phyloP scores from a whole-genome alignment of 2,797 vertebrate genomes.

The Dromococcyx pavoninus region DNA sequence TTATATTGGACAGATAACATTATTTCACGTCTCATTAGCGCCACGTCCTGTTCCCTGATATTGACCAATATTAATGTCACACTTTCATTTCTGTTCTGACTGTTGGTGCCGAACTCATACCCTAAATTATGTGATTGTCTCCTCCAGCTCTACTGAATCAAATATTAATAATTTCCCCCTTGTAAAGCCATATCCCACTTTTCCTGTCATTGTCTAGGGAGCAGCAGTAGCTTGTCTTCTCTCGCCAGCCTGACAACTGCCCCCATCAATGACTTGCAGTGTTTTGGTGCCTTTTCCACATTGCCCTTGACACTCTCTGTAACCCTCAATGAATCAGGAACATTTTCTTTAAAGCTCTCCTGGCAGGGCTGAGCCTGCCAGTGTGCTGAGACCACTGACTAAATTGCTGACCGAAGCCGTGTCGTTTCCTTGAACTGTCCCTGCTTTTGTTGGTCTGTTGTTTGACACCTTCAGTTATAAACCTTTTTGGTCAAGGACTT shows the following conservation, averaged over 20 bases:
- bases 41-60: background rate
- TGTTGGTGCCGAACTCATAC: background rate
- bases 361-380: background rate
- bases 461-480: constrained; percentile 17
- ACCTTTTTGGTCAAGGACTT: background rate
- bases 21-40: background rate
- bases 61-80: background rate
- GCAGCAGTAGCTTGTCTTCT: background rate
- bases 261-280: rapidly evolving
- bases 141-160: background rate
- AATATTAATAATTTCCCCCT: background rate
- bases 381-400: background rate
- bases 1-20: background rate
- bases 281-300: background rate
- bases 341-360: background rate
- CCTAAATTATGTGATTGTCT: background rate
- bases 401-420: constrained; percentile 53
- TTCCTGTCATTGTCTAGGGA: background rate
- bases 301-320: background rate
- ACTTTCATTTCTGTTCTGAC: background rate
- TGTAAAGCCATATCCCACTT: background rate
- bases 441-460: background rate
- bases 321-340: background rate
- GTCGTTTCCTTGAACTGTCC: constrained; percentile 58
- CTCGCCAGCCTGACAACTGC: background rate